phyloP scores from a whole-genome alignment of 2,113 vertebrate genomes.

The Corythornis madagascariensis region DNA sequence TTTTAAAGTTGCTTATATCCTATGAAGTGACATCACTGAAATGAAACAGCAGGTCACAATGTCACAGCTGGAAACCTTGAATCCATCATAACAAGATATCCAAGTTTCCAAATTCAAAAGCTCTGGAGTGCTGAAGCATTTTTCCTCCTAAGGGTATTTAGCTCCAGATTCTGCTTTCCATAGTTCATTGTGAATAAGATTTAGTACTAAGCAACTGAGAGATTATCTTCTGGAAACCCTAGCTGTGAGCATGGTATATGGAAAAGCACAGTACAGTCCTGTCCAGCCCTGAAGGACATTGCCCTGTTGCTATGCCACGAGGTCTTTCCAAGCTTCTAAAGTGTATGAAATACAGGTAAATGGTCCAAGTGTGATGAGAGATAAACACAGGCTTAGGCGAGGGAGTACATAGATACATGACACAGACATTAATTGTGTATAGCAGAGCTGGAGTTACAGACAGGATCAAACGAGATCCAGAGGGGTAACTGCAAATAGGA shows the following conservation, averaged over 20 bases:
- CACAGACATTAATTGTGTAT: not conserved
- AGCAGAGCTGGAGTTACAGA: not conserved
- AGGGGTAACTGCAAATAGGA: not conserved
- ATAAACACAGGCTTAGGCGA: not conserved
- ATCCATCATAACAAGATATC: slow-evolving; percentile 54
- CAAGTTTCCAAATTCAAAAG: slow-evolving; percentile 38
- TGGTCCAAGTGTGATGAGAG: not conserved
- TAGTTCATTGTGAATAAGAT: not conserved
- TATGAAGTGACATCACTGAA: slow-evolving; percentile 62
- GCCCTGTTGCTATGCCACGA: not conserved
- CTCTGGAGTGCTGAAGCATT: slow-evolving; percentile 11
- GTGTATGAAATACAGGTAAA: not conserved
- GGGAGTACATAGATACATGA: not conserved
- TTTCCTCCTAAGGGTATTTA: slow-evolving; percentile 1
- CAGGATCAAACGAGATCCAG: not conserved
- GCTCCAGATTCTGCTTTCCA: not conserved
- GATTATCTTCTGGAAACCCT: not conserved
- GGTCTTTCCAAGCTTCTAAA: not conserved
- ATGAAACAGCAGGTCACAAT: slow-evolving; percentile 38
- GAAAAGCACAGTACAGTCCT: not conserved
- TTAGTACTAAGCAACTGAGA: not conserved
- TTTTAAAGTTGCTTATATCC: slow-evolving; percentile 53
- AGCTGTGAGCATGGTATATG: not conserved
- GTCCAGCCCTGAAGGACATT: not conserved
- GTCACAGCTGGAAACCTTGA: slow-evolving; percentile 68